Conservation (phyloP, 2,888 invertebrate genomes). For the Priocnemis perturbator region DNA sequence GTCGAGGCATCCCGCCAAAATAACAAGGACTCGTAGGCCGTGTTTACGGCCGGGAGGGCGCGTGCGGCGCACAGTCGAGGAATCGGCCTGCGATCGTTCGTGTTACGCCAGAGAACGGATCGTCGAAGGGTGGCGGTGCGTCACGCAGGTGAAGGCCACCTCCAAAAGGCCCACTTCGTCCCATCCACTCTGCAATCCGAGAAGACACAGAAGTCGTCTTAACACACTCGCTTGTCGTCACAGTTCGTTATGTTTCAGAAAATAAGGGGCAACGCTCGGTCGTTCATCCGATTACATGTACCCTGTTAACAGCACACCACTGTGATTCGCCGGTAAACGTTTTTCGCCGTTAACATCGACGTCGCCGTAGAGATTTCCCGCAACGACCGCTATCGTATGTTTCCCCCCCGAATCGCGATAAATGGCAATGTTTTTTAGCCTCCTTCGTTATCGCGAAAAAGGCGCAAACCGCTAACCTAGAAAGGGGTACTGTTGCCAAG, state of each 20-base stretch:
- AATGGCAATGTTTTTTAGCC: no score
- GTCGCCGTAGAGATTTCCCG: no score
- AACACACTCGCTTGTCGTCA: slow-evolving; percentile 25
- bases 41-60: slow-evolving; percentile 26
- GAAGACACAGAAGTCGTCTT: slow-evolving; percentile 47
- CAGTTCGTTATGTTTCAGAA: no score
- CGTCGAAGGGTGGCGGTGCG: neutral
- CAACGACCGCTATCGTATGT: no score
- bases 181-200: slow-evolving; percentile 46
- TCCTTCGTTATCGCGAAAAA: no score
- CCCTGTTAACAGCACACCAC: no score
- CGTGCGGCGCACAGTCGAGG: slow-evolving; percentile 37
- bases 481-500: slow-evolving; percentile 20
- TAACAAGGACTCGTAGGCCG: slow-evolving; percentile 28
- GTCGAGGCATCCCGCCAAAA: slow-evolving; percentile 16
- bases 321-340: no score
- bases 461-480: slow-evolving; percentile 7
- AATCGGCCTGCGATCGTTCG: slow-evolving; percentile 23
- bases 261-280: no score
- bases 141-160: neutral
- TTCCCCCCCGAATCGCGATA: no score
- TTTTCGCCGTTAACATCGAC: no score
- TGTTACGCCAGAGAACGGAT: slow-evolving; percentile 14
- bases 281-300: no score
- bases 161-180: slow-evolving; percentile 23